Evolutionary conservation across 2,797 vertebrate genomes (phyloP), one percentile per base, ranked within the genome.

Genomic region (Spinus olivaceus): DNA sequence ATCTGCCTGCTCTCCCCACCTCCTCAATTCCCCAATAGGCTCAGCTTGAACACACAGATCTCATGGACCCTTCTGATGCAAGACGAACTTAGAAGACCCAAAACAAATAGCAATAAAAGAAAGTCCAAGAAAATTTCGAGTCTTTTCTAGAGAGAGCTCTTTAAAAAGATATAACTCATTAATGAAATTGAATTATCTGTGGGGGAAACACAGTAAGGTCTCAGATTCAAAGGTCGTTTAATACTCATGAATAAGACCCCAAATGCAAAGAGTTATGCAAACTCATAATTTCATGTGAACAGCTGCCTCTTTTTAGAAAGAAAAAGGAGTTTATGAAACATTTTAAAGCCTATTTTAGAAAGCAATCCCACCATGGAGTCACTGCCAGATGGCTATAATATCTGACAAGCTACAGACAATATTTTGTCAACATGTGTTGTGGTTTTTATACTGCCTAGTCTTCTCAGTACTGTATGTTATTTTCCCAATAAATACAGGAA

Each of bases 361-460:
- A 91, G 59, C 35, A 88, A 33, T 49, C 51, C 51, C 80, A 70
- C 33, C 35, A 56, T 9, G 20, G 56, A 92, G 84, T 93, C 32
- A 72, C 47, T 89, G 44, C 79, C 91, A 97, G 88, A 84, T 92
- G 81, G 37, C n/a, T 72, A 11, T 59, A 71, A 64, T 54, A 90
- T 66, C 78, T 91, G 61, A 77, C 82, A 90, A 86, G 53, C 50
- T 92, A 77, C 74, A 91, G 63, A 41, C 69, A 79, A 42, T 19
- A 10, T 84, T 96, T 91, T 84, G 51, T 88, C 72, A 91, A 72
- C n/a, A 71, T 11, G 54, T 69, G 63, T 78, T 74, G 14, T 25
- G 12, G 20, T 66, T 87, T 89, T 60, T 44, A 18, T 42, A 72
- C 22, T 73, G 49, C 5, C 2, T 23, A 64, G n/a, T 57, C 61